Base-by-base conservation (phyloP, 2,888 invertebrate genomes). In the Ferrisia virgata region DNA sequence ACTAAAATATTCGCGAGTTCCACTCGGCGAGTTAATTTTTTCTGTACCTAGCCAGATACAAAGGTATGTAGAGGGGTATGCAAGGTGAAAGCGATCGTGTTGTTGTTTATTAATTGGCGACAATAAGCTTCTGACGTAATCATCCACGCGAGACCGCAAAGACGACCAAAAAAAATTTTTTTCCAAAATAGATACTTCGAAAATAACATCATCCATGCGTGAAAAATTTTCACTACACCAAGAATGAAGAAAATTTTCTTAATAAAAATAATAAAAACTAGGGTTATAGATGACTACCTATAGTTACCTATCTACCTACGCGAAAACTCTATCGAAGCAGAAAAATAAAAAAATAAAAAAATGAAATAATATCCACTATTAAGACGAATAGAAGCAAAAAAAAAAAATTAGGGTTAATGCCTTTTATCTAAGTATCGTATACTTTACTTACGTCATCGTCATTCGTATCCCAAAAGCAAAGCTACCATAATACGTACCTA, bases 361-460 rank as follows among this genome's bases (percentile, higher is more conserved):
- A n/a, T n/a, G n/a, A n/a, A n/a, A n/a, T n/a, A n/a, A n/a, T n/a
- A n/a, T n/a, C n/a, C 25, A 64, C 25, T 53, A 1, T n/a, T 25
- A 25, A 25, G 22, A 1, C 2, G 13, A 43, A 5, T 43, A 43
- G 36, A 43, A 15, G 43, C 43, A 13, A 43, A 43, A 43, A 13
- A 43, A 13, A 43, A 64, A 64, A 22, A 64, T 22, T 25, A 64
- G 58, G 58, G 58, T 64, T 64, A 64, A 64, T 64, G 58, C 58
- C 58, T 64, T 64, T 64, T 64, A 64, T 64, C 58, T 64, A 53
- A n/a, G n/a, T n/a, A n/a, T n/a, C n/a, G n/a, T n/a, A n/a, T n/a
- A n/a, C n/a, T 18, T 22, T 53, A 64, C 58, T 47, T 47, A 64
- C 58, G 58, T 64, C 28, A 13, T 64, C 47, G 8, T 40, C 36